Base-by-base conservation (phyloP, 1,140 invertebrate species). In the Charaxes varanes region DNA sequence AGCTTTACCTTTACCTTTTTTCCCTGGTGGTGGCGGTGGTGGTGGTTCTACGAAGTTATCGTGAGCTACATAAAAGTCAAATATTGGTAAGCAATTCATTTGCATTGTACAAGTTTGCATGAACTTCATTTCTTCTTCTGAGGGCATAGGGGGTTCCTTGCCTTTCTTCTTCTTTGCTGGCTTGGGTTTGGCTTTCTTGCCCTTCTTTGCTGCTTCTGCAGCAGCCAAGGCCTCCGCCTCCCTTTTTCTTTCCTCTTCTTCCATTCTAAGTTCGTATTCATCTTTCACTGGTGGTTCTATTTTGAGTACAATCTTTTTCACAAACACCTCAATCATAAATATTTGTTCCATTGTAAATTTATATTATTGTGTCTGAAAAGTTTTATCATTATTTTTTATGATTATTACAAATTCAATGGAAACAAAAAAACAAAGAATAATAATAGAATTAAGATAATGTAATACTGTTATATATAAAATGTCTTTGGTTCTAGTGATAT, bases 321-420 rank as follows among this genome's bases (percentile, higher is more conserved):
- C 74, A 41, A 78, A 81, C 8, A 81, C 67, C 52, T 83, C 79
- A 5, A 83, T 72, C 74, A 83, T 76, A 34, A 81, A 81, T 28
- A 83, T 79, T 57, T 83, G 79, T 15, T 83, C 79, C 74, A 82
- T 81, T 5, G 8, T 41, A n/a, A n/a, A n/a, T n/a, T n/a, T n/a
- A n/a, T n/a, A n/a, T 0, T 23, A 23, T 23, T n/a, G 7, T 23
- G n/a, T n/a, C n/a, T n/a, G n/a, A n/a, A n/a, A n/a, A n/a, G n/a
- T n/a, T n/a, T n/a, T n/a, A n/a, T n/a, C n/a, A n/a, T n/a, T n/a
- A n/a, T n/a, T n/a, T n/a, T n/a, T n/a, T n/a, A n/a, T n/a, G n/a
- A n/a, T n/a, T n/a, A n/a, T n/a, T n/a, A n/a, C n/a, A n/a, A n/a
- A n/a, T n/a, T n/a, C n/a, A n/a, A n/a, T n/a, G n/a, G n/a, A n/a